Evolutionary conservation across 2,113 vertebrate species (phyloP).

Genomic region (Pristiophorus japonicus): DNA sequence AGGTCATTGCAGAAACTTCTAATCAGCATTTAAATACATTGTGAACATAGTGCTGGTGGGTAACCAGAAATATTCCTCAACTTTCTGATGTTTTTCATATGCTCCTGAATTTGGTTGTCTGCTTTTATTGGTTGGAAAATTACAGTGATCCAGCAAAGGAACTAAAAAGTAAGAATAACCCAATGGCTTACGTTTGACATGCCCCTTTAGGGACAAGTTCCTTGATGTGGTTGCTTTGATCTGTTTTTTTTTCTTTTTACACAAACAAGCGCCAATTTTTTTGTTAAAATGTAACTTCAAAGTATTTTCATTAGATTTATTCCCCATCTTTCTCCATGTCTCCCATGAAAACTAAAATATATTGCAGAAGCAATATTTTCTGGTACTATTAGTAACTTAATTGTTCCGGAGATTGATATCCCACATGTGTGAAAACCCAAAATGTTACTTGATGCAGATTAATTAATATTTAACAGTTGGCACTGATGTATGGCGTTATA

Average conservation of each 20-base stretch:
- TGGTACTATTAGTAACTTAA: neutral
- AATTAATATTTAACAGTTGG: neutral
- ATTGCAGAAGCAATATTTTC: neutral
- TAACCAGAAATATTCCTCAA: neutral
- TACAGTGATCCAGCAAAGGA: neutral
- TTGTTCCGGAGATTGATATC: neutral
- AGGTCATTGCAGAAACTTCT: neutral
- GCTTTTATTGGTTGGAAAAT: neutral
- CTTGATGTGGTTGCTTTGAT: constrained; percentile 32
- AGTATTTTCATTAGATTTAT: constrained; percentile 14
- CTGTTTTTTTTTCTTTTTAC: neutral
- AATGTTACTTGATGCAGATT: neutral
- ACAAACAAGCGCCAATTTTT: neutral
- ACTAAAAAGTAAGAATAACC: neutral
- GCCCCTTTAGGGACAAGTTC: neutral
- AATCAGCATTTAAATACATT: neutral
- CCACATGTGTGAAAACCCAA: neutral
- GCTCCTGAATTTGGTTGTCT: neutral
- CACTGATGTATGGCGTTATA: neutral
- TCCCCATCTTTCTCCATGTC: neutral
- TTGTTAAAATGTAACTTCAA: constrained; percentile 2
- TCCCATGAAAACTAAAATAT: neutral
- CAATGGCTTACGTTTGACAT: neutral
- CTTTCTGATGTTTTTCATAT: neutral
- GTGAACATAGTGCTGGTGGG: neutral